Conservation (phyloP, 2,888 invertebrate species). For the Resseliella maxima region DNA sequence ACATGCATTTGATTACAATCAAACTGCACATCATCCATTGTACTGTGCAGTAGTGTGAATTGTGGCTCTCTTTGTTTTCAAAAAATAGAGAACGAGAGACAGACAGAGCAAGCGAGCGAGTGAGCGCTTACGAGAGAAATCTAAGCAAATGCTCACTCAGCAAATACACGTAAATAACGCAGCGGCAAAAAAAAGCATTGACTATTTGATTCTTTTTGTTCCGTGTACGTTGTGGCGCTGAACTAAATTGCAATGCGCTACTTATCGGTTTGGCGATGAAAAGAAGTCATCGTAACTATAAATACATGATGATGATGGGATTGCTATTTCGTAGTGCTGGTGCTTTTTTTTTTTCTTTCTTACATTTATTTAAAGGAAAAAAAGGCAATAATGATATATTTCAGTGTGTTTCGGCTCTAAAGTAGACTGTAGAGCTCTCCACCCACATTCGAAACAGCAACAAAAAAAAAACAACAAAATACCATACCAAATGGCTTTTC, state of each 20-base stretch:
- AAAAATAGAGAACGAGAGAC: neutral
- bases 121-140: neutral
- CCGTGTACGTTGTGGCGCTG: constrained; percentile 40
- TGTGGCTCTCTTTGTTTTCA: neutral
- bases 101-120: neutral
- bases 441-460: constrained; percentile 22
- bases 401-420: neutral
- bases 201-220: neutral
- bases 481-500: constrained; percentile 48
- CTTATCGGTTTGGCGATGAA: constrained; percentile 25
- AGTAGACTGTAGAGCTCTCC: neutral
- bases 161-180: constrained; percentile 18
- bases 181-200: neutral
- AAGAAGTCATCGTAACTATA: constrained; percentile 51
- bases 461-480: constrained; percentile 8
- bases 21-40: neutral
- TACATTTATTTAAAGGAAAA: neutral
- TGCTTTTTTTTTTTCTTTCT: neutral
- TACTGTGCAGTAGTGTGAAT: too few relatives aligned
- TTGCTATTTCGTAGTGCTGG: neutral
- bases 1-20: too few relatives aligned
- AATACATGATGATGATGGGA: constrained; percentile 43
- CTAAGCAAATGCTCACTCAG: constrained; percentile 25
- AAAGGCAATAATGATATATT: constrained; percentile 38
- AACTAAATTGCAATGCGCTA: constrained; percentile 47